Base-by-base conservation (phyloP, 2,888 invertebrate species). In the Eilema griseolum region DNA sequence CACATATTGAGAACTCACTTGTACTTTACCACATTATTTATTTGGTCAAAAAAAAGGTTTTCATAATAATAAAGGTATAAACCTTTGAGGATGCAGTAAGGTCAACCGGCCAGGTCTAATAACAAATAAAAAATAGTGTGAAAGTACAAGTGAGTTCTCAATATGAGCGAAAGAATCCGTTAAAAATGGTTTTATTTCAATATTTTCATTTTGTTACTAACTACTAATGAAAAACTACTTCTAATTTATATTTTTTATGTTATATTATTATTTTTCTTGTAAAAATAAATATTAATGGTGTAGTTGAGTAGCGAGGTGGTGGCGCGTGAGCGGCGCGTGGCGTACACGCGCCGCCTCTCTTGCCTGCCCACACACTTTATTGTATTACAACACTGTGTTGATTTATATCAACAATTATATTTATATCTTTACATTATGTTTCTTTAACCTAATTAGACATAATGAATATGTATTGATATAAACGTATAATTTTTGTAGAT, bases 311-410 rank as follows among this genome's bases (percentile, higher is more conserved):
- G 56, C 26, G 61, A 66, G 37, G 70, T 70, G 66, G 61, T 65
- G 61, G 67, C 79, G 83, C 75, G 82, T 64, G 76, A 66, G 75
- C 59, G 84, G 79, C 89, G 85, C 89, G 90, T 87, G 91, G 76
- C 83, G 71, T 71, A 79, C 88, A 83, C 85, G 84, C 85, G 86
- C 80, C 79, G 11, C 26, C 57, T 46, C 72, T 70, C 69, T 72
- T 68, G 63, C 83, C 69, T 74, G 78, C 80, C 80, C 57, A 23
- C 65, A 33, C 68, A 67, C 52, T 37, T 61, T 66, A 59, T 67
- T 56, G 59, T 65, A 41, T 64, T 61, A 23, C 24, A 37, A 41
- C 37, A 62, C 64, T 33, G 31, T 46, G 67, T 64, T 67, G 62
- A 70, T 66, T 66, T 59, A 37, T 70, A 70, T 56, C 66, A 41